A percentile compares a stretch with the other conserved stretches of the same genome.
phyloP scores from a whole-genome alignment of 2,797 vertebrate species.

The Sebastes glaucus region DNA sequence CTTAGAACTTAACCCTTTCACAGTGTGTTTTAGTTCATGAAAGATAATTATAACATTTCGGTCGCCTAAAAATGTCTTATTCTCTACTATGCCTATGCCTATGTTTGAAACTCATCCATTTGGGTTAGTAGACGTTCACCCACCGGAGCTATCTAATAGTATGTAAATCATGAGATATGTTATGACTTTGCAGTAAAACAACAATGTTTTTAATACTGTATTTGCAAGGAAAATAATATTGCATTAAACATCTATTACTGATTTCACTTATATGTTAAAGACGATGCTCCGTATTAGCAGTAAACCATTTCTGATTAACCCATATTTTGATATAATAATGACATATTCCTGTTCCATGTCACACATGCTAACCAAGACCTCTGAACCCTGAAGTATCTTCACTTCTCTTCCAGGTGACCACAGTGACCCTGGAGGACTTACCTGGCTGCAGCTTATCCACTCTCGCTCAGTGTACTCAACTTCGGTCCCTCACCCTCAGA shows the following conservation, averaged over 20 bases:
- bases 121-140: not conserved
- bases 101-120: not conserved
- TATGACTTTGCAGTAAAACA: not conserved
- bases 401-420: slow-evolving; percentile 83
- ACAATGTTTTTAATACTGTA: not conserved
- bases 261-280: not conserved
- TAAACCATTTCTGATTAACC: not conserved
- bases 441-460: slow-evolving; percentile 87
- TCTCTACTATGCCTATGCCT: no score
- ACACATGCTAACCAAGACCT: not conserved
- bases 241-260: not conserved
- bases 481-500: slow-evolving; percentile 86
- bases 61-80: no score
- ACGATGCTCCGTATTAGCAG: not conserved
- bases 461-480: slow-evolving; percentile 82
- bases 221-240: not conserved
- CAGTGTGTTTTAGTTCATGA: no score
- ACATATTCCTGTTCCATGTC: not conserved
- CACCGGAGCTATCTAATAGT: not conserved
- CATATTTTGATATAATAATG: not conserved
- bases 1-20: no score
- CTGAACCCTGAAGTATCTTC: slow-evolving; percentile 67
- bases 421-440: slow-evolving; percentile 85
- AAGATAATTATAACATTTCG: no score
- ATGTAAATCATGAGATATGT: not conserved